Conservation (phyloP, 2,797 vertebrate genomes). For the Carcharodon carcharias region DNA sequence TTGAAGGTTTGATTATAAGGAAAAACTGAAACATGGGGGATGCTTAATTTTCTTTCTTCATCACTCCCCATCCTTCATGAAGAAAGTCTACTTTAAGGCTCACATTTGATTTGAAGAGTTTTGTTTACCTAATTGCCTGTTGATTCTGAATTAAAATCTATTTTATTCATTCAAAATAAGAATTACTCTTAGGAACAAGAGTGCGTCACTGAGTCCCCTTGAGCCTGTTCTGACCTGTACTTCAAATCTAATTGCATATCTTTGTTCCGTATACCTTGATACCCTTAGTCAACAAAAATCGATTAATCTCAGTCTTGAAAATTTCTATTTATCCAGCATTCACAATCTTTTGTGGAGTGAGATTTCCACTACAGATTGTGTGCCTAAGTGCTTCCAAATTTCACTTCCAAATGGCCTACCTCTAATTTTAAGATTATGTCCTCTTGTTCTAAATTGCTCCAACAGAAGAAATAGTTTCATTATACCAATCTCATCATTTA, state of each 20-base stretch:
- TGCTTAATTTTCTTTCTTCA: background rate
- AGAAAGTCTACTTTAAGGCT: background rate
- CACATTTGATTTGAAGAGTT: background rate
- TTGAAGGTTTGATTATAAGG: background rate
- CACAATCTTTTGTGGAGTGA: background rate
- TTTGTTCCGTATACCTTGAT: background rate
- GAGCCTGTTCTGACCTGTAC: background rate
- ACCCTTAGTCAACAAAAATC: background rate
- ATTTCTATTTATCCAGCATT: background rate
- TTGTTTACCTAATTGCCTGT: background rate
- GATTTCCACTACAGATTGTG: background rate
- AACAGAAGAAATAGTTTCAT: background rate
- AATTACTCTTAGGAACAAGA: background rate
- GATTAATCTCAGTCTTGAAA: background rate
- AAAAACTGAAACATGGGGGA: background rate
- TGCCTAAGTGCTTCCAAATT: background rate
- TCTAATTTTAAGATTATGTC: background rate
- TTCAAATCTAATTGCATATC: background rate
- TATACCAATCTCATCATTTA: background rate
- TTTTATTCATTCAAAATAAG: background rate
- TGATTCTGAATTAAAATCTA: background rate
- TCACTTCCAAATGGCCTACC: background rate
- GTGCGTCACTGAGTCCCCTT: background rate
- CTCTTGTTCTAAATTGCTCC: background rate
- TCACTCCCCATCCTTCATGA: background rate